Evolutionary conservation across 2,113 vertebrate species (phyloP).

Genomic region (Phaetusa simplex): DNA sequence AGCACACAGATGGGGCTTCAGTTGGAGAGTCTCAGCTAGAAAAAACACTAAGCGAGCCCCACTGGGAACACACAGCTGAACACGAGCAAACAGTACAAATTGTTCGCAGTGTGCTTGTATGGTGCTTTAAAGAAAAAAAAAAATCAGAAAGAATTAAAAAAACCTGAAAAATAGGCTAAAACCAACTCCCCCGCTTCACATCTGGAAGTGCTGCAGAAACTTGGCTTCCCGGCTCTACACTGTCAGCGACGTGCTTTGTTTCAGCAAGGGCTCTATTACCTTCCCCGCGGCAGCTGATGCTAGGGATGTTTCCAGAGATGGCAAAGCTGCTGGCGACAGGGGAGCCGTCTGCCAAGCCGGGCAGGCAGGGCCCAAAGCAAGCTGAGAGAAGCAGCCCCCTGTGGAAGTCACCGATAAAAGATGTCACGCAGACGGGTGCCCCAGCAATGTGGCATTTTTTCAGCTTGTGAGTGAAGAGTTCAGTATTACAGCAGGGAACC

Average conservation of each 20-base stretch:
- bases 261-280: background rate
- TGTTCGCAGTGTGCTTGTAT: background rate
- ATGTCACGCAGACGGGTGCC: fast-evolving
- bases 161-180: background rate
- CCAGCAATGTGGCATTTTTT: background rate
- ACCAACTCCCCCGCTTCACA: background rate
- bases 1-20: background rate
- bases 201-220: constrained; percentile 29
- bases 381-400: fast-evolving
- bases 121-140: background rate
- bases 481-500: background rate
- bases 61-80: background rate
- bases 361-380: background rate
- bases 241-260: background rate
- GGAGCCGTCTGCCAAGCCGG: background rate
- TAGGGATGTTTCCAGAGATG: background rate
- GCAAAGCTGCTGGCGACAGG: background rate
- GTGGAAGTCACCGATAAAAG: background rate
- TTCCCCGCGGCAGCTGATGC: fast-evolving
- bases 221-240: background rate
- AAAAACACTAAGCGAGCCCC: background rate
- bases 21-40: background rate
- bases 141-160: background rate
- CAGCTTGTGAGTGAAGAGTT: background rate
- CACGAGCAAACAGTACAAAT: background rate